phyloP scores from a whole-genome alignment of 2,113 vertebrate species.

The Stercorarius parasiticus region DNA sequence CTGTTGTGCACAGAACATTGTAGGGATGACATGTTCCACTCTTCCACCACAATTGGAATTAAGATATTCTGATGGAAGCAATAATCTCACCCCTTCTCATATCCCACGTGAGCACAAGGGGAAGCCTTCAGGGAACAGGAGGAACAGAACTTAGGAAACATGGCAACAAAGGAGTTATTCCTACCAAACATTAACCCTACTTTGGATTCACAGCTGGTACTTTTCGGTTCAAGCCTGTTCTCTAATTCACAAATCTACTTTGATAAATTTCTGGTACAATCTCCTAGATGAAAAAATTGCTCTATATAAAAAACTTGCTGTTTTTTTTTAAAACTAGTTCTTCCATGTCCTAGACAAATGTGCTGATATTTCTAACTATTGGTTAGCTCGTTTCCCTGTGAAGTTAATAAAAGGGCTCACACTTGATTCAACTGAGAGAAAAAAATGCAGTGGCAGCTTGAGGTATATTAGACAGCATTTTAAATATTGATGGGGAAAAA shows the following conservation, averaged over 20 bases:
- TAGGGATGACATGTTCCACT: neutral
- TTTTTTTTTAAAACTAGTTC: neutral
- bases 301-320: neutral
- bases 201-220: neutral
- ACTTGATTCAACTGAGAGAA: neutral
- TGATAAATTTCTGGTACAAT: neutral
- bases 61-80: neutral
- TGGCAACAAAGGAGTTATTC: neutral
- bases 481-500: neutral
- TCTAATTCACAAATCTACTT: neutral
- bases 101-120: neutral
- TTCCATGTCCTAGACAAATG: neutral
- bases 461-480: neutral
- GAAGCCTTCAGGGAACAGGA: neutral
- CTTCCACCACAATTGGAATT: neutral
- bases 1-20: neutral
- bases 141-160: neutral
- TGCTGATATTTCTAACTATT: neutral
- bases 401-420: neutral
- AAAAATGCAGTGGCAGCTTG: neutral
- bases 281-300: neutral
- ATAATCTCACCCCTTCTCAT: neutral
- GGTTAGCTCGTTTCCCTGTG: neutral
- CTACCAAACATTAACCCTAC: neutral
- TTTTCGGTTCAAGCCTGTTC: neutral